Percentiles rank a stretch among this genome's conserved stretches.
Evolutionary conservation across 2,888 invertebrate species (phyloP).

Genomic region (Lasioglossum figueresi): DNA sequence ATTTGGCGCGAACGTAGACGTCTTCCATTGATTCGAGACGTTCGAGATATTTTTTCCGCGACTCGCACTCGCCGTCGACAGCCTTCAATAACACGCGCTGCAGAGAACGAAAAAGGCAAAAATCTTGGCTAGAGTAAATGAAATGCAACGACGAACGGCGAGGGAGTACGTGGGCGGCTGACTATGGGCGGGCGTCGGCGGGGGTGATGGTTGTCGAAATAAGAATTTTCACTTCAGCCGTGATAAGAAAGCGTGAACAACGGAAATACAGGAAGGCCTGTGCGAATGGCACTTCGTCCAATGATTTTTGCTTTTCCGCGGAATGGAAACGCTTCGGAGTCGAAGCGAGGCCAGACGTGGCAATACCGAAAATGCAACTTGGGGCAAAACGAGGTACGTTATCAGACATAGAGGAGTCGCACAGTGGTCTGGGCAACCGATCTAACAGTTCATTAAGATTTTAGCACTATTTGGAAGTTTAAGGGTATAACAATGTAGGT

Average conservation of each 20-base stretch:
- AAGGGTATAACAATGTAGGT: too few relatives aligned
- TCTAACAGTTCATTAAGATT: too few relatives aligned
- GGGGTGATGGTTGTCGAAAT: conserved; percentile 34
- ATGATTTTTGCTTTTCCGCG: conserved; percentile 13
- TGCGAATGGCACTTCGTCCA: conserved; percentile 32
- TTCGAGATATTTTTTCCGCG: conserved; percentile 21
- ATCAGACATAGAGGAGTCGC: neutral
- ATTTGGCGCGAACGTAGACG: neutral
- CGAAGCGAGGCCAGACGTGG: neutral
- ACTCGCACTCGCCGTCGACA: conserved; percentile 20
- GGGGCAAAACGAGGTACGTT: neutral
- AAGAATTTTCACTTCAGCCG: conserved; percentile 38
- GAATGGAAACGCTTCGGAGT: neutral
- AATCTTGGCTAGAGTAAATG: conserved; percentile 48
- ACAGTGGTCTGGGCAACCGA: too few relatives aligned
- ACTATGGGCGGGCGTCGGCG: neutral
- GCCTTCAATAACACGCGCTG: conserved; percentile 42
- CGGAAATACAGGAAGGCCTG: neutral
- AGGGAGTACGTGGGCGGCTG: neutral
- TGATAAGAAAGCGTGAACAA: conserved; percentile 25
- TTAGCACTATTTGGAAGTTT: too few relatives aligned
- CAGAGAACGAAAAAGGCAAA: conserved; percentile 23
- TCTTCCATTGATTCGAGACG: neutral
- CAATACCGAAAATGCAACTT: neutral
- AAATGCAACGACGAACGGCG: conserved; percentile 32